A percentile compares a stretch with the other conserved stretches of the same genome.
These are phyloP conservation scores for Acheta domesticus DNA, from an alignment of 2,888 invertebrate genomes.

Conservation along the genomic window DNA sequence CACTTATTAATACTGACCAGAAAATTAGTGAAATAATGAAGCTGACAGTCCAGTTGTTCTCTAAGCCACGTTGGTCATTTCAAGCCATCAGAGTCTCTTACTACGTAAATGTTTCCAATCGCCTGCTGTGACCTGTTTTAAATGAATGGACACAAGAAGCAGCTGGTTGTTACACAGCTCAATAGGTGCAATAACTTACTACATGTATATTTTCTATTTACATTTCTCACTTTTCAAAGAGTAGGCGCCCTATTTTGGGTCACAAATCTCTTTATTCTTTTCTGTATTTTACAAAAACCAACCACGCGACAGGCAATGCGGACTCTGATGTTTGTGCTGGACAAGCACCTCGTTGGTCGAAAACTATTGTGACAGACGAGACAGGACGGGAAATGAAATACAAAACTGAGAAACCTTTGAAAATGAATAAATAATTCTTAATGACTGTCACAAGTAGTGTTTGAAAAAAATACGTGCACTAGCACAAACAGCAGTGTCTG, in stretches of 20 bases:
- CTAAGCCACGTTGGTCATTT: background rate
- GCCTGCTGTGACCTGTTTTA: background rate
- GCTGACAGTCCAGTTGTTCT: background rate
- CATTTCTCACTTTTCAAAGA: too few relatives aligned
- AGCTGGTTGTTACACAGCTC: background rate
- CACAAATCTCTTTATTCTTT: too few relatives aligned
- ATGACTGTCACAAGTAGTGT: too few relatives aligned
- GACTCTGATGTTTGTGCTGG: background rate
- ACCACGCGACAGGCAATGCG: background rate
- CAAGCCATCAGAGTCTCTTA: background rate
- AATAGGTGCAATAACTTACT: background rate
- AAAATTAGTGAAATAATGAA: conserved; percentile 18
- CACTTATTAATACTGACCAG: conserved; percentile 9
- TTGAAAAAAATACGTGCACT: too few relatives aligned
- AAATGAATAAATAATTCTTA: too few relatives aligned
- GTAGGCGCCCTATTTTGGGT: too few relatives aligned
- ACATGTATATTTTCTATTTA: background rate
- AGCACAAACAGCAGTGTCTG: too few relatives aligned
- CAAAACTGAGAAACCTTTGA: too few relatives aligned
- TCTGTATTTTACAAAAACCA: background rate
- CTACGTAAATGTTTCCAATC: background rate
- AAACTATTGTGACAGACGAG: too few relatives aligned
- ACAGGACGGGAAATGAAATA: too few relatives aligned
- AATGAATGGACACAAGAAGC: conserved; percentile 7
- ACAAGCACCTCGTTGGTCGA: background rate